These are phyloP conservation scores for Paragorgia papillata DNA, from an alignment of 92 coral and sea anemone genomes.

Conservation along the genomic window DNA sequence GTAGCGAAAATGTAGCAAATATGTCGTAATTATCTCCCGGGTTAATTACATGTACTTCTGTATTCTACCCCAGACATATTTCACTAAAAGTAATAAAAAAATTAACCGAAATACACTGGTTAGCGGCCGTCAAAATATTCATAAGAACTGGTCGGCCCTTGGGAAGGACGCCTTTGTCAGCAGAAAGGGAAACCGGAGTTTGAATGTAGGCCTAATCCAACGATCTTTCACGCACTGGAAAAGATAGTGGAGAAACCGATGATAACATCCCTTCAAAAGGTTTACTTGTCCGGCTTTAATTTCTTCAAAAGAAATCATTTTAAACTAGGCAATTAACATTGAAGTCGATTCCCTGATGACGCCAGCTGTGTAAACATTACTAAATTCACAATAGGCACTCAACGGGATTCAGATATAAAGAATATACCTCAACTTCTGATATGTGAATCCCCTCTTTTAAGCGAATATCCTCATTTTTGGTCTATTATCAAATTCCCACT, in stretches of 20 bases:
- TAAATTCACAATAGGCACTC: conserved; percentile 9
- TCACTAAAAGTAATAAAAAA: too few species aligned
- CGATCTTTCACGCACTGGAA: not conserved
- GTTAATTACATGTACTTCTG: too few species aligned
- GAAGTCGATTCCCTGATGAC: conserved; percentile 17
- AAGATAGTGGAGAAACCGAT: not conserved
- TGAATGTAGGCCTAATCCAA: too few species aligned
- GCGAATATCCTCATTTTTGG: not conserved
- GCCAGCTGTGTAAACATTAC: conserved; percentile 31
- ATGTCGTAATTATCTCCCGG: too few species aligned
- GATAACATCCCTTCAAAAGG: not conserved
- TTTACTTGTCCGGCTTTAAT: not conserved
- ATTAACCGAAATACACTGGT: too few species aligned
- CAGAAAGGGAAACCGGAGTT: too few species aligned
- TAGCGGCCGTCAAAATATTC: too few species aligned
- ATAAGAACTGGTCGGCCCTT: too few species aligned
- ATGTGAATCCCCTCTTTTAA: not conserved
- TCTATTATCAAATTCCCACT: too few species aligned
- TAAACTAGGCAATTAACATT: conserved; percentile 16
- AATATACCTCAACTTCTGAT: not conserved
- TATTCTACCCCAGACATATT: too few species aligned
- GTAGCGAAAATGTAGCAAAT: too few species aligned
- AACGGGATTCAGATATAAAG: conserved; percentile 17
- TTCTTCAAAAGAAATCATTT: conserved; percentile 32
- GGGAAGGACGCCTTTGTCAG: too few species aligned